Conservation (phyloP, 1,140 invertebrate species). For the Rhagoletis zephyria region DNA sequence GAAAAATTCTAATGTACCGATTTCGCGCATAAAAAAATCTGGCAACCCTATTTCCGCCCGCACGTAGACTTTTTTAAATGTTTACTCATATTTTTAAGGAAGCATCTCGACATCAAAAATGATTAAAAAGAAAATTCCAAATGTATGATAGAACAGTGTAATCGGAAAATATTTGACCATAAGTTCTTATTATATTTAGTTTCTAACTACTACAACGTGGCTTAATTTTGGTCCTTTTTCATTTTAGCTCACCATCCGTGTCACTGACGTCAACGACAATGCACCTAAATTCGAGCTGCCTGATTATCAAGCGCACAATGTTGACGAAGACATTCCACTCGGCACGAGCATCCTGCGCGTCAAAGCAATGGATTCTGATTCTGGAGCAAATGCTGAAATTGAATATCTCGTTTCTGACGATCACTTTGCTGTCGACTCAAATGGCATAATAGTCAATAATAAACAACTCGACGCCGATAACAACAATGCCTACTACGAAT, state of each 20-base stretch:
- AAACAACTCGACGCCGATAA: conserved; percentile 95
- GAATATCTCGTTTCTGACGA: conserved; percentile 92
- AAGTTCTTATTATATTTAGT: too few species aligned
- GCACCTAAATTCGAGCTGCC: conserved; percentile 94
- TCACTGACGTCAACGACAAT: conserved; percentile 96
- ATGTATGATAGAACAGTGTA: too few species aligned
- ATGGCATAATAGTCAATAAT: conserved; percentile 92
- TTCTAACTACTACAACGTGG: too few species aligned
- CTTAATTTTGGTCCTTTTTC: too few species aligned
- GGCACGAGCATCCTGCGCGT: conserved; percentile 93
- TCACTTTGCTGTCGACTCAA: conserved; percentile 92
- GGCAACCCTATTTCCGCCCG: too few species aligned
- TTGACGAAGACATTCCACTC: conserved; percentile 92
- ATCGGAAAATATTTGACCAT: too few species aligned
- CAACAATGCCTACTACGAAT: conserved; percentile 96
- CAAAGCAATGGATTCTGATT: conserved; percentile 93
- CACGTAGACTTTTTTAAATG: too few species aligned
- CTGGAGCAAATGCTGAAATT: conserved; percentile 93
- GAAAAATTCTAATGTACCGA: too few species aligned
- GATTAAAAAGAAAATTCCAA: too few species aligned
- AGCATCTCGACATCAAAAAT: too few species aligned
- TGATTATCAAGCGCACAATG: conserved; percentile 95
- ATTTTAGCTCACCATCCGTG: conserved; percentile 87
- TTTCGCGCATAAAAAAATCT: too few species aligned
- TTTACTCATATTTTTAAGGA: too few species aligned